Base-by-base conservation (phyloP, 2,888 invertebrate species). In the Ashinkailepas kermadecensis region DNA sequence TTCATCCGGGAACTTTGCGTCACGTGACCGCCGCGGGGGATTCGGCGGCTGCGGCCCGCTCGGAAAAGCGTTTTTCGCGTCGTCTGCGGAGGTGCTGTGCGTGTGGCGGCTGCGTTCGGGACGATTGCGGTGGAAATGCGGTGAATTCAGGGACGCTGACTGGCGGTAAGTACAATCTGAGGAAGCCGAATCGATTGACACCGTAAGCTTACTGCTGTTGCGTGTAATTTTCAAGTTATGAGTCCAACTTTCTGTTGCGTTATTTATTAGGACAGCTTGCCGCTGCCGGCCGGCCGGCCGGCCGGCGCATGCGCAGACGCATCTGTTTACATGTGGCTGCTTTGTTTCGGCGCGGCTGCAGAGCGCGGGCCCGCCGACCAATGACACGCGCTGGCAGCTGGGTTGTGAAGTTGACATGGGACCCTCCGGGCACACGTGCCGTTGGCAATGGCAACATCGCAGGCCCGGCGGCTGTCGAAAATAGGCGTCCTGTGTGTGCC, bases 11-110 rank as follows among this genome's bases (percentile, higher is more conserved):
- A 78, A 78, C 78, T 78, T 67, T 58, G 57, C n/a, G 58, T 78
- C 78, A 78, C 78, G 78, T 78, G 78, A 78, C 58, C 78, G 78
- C 78, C 78, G 78, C 74, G 58, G 78, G 78, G 57, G 78, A 78
- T 57, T 23, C 78, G 78, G 54, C 74, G 54, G 74, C 74, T 74
- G 74, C 70, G 15, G 74, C 39, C 74, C 74, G 74, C 74, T 39
- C 54, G 18, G 74, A 74, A 25, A 39, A 54, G 74, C 74, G 74
- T 74, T 74, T 74, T 74, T 74, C 74, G 54, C 54, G 74, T 39
- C 74, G 54, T 8, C 13, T 18, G 74, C 18, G 74, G 1, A 25
- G 74, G 9, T n/a, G 54, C 7, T 25, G 54, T 8, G 74, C 74
- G 74, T 1, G 74, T 18, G 74, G 54, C 8, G 10, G 8, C 18